phyloP scores from a whole-genome alignment of 2,888 invertebrate species.

The Rhimphoctona megacephalus region DNA sequence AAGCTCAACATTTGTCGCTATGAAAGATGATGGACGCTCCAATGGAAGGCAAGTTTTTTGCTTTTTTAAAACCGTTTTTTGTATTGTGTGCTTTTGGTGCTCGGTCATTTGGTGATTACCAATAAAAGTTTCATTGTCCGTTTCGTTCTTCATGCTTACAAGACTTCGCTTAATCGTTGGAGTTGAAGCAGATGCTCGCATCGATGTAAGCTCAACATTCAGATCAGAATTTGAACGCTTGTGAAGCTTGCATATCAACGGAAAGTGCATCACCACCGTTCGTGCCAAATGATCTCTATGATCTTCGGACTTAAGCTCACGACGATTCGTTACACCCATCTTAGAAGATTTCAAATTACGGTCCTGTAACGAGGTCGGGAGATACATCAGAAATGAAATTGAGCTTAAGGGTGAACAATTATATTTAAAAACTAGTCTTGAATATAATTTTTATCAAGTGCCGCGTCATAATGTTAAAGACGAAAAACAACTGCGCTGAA shows the following conservation, averaged over 20 bases:
- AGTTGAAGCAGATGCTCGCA: constrained; percentile 73
- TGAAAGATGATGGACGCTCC: constrained; percentile 74
- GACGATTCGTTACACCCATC: constrained; percentile 40
- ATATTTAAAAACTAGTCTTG: neutral
- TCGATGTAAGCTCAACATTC: constrained; percentile 68
- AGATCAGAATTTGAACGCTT: constrained; percentile 75
- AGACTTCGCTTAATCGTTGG: constrained; percentile 70
- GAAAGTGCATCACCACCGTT: constrained; percentile 77
- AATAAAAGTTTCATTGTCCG: neutral
- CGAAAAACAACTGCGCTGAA: too few species aligned
- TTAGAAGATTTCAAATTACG: constrained; percentile 35
- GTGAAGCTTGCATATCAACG: constrained; percentile 69
- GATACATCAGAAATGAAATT: neutral
- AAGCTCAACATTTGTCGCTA: constrained; percentile 69
- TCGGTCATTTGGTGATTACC: constrained; percentile 11
- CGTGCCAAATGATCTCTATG: constrained; percentile 43
- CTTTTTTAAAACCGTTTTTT: constrained; percentile 24
- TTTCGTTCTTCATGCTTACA: constrained; percentile 15
- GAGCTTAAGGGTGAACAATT: neutral
- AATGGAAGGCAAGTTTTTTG: constrained; percentile 57
- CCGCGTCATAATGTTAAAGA: neutral
- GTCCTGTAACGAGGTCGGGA: constrained; percentile 42
- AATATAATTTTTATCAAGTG: neutral
- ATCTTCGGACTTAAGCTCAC: constrained; percentile 26
- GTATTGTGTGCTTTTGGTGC: constrained; percentile 26